These are phyloP conservation scores for Lasioglossum villosulum DNA, from an alignment of 2,888 invertebrate species.

Conservation along the genomic window DNA sequence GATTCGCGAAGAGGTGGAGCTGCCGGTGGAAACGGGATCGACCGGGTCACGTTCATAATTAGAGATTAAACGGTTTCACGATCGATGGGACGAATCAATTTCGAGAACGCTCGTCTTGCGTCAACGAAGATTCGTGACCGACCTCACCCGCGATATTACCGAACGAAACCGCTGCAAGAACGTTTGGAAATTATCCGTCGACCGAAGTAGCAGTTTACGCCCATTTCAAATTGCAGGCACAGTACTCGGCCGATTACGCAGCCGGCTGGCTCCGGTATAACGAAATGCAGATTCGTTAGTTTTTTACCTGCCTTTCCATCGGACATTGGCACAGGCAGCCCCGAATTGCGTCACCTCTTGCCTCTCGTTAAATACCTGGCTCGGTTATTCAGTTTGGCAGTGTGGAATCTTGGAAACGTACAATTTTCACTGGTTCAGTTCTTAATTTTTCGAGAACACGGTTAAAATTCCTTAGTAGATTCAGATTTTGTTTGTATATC, in stretches of 20 bases:
- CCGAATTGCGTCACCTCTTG: slow-evolving; percentile 41
- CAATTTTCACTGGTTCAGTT: neutral
- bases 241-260: slow-evolving; percentile 62
- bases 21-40: neutral
- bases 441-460: too few relatives aligned
- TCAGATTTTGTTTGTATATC: too few relatives aligned
- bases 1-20: neutral
- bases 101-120: slow-evolving; percentile 69
- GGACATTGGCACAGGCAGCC: slow-evolving; percentile 22
- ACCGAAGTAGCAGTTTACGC: slow-evolving; percentile 75
- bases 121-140: slow-evolving; percentile 78
- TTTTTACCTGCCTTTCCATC: slow-evolving; percentile 38
- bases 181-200: slow-evolving; percentile 74
- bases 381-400: neutral
- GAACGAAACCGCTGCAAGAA: slow-evolving; percentile 77
- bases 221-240: slow-evolving; percentile 81
- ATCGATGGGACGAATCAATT: slow-evolving; percentile 69
- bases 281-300: slow-evolving; percentile 69
- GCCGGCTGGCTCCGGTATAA: slow-evolving; percentile 56
- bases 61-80: slow-evolving; percentile 42
- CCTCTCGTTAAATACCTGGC: neutral
- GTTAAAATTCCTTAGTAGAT: too few relatives aligned
- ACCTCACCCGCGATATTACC: slow-evolving; percentile 80
- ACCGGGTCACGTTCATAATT: slow-evolving; percentile 22
- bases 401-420: neutral